Base-by-base conservation (phyloP, 2,797 vertebrate genomes). In the Serranus cabrilla region DNA sequence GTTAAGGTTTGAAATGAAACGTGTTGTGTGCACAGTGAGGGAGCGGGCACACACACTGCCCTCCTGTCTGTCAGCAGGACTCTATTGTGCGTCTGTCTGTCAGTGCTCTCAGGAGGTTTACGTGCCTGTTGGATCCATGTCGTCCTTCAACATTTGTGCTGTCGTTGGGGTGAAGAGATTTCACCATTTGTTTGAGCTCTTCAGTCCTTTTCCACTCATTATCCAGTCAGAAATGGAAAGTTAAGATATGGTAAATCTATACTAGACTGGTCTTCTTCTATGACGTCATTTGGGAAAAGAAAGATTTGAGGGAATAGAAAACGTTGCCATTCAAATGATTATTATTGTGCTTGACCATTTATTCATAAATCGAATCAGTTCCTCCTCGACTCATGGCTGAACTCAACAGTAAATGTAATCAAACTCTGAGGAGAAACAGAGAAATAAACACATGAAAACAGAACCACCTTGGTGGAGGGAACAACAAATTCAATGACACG, bases 51-150 rank as follows among this genome's bases (percentile, higher is more conserved):
- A 39, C 88, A 81, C 45, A 18, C 72, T 47, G 23, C 49, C 58
- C 37, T 47, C 65, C 39, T 4, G 10, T 83, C 87, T 90, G 85
- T 92, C 91, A 86, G 79, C 91, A 84, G 74, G 58, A 87, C 47
- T 62, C 55, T 67, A 89, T 91, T 84, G 85, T 80, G 63, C 59
- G 42, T 81, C 69, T 76, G 74, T 91, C 81, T 87, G 82, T 89
- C 87, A 90, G 51, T 76, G 62, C 59, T 63, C 58, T 71, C 25
- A 17, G 72, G 50, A 74, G 68, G 11, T 78, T 81, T 66, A 50
- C 73, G 47, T 47, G 27, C 34, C 57, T 37, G 18, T 72, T 61
- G 58, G 11, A 43, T 85, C 61, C 12, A 23, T 39, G 27, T 39
- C 50, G 60, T 88, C 84, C 74, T 64, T 89, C 80, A 76, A 54